Evolutionary conservation across 2,888 invertebrate genomes (phyloP), one percentile per base, ranked within the genome.

Genomic region (Pseudoips prasinana): DNA sequence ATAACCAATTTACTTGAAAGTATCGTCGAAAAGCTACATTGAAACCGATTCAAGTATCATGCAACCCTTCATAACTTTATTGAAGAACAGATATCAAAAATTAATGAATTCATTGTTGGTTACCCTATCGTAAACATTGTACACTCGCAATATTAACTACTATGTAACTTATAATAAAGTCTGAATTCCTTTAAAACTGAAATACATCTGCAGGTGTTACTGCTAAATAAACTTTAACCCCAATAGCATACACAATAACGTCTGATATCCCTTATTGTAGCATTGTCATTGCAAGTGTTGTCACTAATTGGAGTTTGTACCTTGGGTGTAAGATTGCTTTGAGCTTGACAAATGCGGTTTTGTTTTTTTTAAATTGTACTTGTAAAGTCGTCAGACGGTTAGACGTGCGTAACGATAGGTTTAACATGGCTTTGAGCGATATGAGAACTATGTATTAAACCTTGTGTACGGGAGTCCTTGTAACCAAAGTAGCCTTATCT

Each of bases 321-420:
- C 7, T 8, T 24, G 8, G 26, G 24, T 29, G 25, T 10, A 23
- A 40, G 30, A 22, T 26, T 30, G 7, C 7, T 20, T 20, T 20
- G 20, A 18, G 32, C 31, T 32, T 18, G 10, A 24, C 29, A 33
- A 48, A 51, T 56, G 46, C 5, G 47, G 44, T 49, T 59, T 52
- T 55, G 26, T 51, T 46, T 45, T 35, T 39, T 58, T 61, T 56
- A 42, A 52, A 50, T 47, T 46, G 46, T 29, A 28, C 1, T 25
- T 37, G 20, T 30, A 33, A 37, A 34, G 31, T 8, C 25, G 23
- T 8, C 23, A 14, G 14, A 14, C 14, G 5, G 20, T 42, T 29
- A 36, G 39, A 42, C 28, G 29, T 24, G 27, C 17, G 26, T 53
- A 52, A 52, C 31, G 44, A 46, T 25, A 39, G 14, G 28, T 39